Evolutionary conservation across 2,113 vertebrate species (phyloP).

Genomic region (Bucco capensis): DNA sequence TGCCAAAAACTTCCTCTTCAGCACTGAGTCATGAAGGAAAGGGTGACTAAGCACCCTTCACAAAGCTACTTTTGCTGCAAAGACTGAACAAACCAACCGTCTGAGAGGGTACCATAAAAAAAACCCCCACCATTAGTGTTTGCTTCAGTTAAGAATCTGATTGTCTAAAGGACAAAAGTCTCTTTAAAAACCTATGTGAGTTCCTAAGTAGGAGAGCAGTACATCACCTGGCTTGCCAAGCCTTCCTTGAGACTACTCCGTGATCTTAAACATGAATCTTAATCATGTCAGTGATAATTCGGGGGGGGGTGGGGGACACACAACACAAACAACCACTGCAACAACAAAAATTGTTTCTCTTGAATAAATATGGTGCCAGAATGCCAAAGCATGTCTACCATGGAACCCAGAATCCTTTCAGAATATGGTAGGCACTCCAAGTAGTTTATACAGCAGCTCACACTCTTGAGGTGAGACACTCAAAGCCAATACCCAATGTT

Average conservation of each 20-base stretch:
- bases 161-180: background rate
- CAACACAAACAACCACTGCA: no score
- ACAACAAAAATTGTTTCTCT: background rate
- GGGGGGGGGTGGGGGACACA: no score
- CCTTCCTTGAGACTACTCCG: background rate
- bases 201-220: background rate
- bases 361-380: background rate
- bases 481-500: slow-evolving; percentile 12
- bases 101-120: background rate
- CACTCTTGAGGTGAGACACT: slow-evolving; percentile 23
- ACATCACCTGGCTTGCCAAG: background rate
- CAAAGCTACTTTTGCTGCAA: background rate
- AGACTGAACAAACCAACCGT: background rate
- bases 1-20: background rate
- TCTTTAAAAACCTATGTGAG: background rate
- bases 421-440: slow-evolving; percentile 2
- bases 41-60: background rate
- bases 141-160: background rate
- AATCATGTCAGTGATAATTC: background rate
- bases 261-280: background rate
- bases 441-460: slow-evolving; percentile 32
- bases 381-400: slow-evolving; percentile 23
- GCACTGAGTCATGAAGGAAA: background rate
- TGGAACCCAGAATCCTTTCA: slow-evolving; percentile 35
- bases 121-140: background rate